Conservation (phyloP, 2,888 invertebrate species). For the Himalopsyche kuldschensis region DNA sequence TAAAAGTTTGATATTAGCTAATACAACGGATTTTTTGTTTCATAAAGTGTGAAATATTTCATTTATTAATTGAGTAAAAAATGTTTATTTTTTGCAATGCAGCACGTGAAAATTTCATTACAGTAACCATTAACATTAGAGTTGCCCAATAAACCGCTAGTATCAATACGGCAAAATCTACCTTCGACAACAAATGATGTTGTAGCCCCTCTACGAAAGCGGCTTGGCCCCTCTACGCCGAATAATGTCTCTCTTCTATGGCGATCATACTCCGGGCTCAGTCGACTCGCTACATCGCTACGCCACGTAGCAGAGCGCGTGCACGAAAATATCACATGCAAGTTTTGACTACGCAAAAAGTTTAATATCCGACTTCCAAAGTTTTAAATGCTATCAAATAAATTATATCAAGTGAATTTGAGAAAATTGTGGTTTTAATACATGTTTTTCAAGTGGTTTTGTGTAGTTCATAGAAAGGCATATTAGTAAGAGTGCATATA, state of each 20-base stretch:
- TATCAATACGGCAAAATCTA: not conserved
- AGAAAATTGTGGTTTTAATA: too few species aligned
- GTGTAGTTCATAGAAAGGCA: too few species aligned
- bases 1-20: too few species aligned
- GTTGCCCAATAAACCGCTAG: not conserved
- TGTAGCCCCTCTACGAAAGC: not conserved
- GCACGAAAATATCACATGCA: not conserved
- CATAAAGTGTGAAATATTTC: too few species aligned
- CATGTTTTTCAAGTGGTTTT: too few species aligned
- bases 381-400: not conserved
- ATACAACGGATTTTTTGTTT: too few species aligned
- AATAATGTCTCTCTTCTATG: not conserved
- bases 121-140: not conserved
- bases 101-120: not conserved
- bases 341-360: not conserved
- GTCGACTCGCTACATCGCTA: not conserved
- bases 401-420: not conserved
- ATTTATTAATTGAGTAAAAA: too few species aligned
- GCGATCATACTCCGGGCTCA: not conserved
- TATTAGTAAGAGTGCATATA: too few species aligned
- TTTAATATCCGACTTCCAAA: not conserved
- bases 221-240: not conserved
- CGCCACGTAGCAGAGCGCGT: not conserved
- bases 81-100: too few species aligned
- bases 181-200: not conserved